These are phyloP conservation scores for Griposia aprilina DNA, from an alignment of 2,888 invertebrate genomes.

Conservation along the genomic window DNA sequence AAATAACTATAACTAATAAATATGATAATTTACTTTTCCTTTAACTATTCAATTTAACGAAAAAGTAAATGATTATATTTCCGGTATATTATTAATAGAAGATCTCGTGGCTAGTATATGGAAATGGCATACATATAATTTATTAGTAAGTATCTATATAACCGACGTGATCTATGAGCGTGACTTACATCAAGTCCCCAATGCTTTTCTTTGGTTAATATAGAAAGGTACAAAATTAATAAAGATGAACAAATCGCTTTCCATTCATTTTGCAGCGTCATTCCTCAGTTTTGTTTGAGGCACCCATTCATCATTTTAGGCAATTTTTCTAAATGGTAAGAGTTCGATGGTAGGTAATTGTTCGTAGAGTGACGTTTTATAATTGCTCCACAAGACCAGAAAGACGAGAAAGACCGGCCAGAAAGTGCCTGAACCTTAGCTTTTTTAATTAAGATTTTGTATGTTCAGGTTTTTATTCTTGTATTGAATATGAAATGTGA, in stretches of 20 bases:
- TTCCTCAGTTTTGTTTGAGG: not conserved
- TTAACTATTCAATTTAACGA: too few relatives aligned
- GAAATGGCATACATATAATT: not conserved
- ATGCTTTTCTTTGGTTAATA: not conserved
- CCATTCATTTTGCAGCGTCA: constrained; percentile 26
- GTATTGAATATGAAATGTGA: too few relatives aligned
- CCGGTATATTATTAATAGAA: not conserved
- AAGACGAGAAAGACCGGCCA: too few relatives aligned
- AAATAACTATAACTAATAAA: too few relatives aligned
- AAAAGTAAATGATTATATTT: not conserved
- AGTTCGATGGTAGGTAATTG: not conserved
- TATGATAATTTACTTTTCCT: too few relatives aligned
- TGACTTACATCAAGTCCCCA: not conserved
- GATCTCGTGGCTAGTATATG: not conserved
- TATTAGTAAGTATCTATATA: too few relatives aligned
- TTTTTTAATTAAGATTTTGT: too few relatives aligned
- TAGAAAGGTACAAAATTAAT: constrained; percentile 11
- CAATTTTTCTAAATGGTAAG: not conserved
- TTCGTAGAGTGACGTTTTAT: not conserved
- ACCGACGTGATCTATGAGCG: not conserved
- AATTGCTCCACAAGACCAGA: too few relatives aligned
- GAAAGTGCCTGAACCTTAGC: too few relatives aligned
- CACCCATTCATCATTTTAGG: constrained; percentile 7
- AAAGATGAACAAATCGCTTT: constrained; percentile 22
- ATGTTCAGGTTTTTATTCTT: too few relatives aligned